phyloP scores from a whole-genome alignment of 1,140 invertebrate genomes.

The Liolophura sinensis region DNA sequence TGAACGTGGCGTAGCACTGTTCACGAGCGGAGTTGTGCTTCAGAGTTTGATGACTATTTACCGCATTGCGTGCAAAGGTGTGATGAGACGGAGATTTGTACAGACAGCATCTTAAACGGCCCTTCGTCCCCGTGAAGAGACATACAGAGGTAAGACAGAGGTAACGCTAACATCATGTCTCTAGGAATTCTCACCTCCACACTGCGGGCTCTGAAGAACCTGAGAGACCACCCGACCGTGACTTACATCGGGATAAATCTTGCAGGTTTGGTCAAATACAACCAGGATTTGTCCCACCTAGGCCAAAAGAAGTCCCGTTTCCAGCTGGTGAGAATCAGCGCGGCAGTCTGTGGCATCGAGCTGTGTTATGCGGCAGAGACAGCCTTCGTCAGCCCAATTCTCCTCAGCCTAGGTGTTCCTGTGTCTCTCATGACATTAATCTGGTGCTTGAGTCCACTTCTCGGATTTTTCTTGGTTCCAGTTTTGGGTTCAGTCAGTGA shows the following conservation, averaged over 20 bases:
- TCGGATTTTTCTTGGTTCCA: conserved; percentile 90
- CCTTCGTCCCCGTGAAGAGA: too few relatives aligned
- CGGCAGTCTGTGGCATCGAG: conserved; percentile 96
- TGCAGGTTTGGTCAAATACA: conserved; percentile 20
- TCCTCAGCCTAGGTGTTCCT: conserved; percentile 90
- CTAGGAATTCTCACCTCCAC: conserved; percentile 41
- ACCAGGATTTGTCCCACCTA: conserved; percentile 20
- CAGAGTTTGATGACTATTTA: too few relatives aligned
- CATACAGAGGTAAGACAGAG: neutral
- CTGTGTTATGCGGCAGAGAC: conserved; percentile 97
- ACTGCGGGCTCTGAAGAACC: conserved; percentile 35
- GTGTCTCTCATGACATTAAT: conserved; percentile 90
- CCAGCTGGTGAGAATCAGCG: conserved; percentile 85
- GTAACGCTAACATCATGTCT: conserved; percentile 34
- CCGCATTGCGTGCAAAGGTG: too few relatives aligned
- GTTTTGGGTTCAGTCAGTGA: conserved; percentile 91
- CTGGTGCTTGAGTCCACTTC: conserved; percentile 78
- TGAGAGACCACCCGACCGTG: conserved; percentile 34
- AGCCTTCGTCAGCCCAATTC: conserved; percentile 92
- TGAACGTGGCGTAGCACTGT: too few relatives aligned
- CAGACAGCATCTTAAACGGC: too few relatives aligned
- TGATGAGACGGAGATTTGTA: too few relatives aligned
- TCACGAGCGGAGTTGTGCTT: too few relatives aligned
- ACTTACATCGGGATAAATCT: conserved; percentile 33
- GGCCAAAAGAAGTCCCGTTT: conserved; percentile 70